Evolutionary conservation across 2,113 vertebrate species (phyloP).

Genomic region (Mastomys coucha): DNA sequence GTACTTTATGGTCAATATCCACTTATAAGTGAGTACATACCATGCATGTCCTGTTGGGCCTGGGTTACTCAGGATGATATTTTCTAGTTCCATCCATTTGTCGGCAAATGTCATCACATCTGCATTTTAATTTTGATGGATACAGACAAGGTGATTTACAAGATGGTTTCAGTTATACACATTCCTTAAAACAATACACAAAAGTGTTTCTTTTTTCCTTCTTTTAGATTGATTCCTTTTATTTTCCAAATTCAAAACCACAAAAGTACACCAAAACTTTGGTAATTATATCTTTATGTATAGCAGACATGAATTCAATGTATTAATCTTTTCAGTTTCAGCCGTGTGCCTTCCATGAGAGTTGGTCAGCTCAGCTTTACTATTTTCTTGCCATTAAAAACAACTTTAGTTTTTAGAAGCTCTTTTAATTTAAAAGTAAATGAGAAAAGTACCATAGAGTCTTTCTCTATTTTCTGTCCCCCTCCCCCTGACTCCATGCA

Average conservation of each 20-base stretch:
- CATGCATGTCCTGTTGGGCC: too few species aligned
- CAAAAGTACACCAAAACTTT: not conserved
- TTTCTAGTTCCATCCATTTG: too few species aligned
- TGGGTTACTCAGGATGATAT: too few species aligned
- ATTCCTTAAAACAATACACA: not conserved
- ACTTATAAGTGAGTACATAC: too few species aligned
- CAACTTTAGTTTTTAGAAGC: not conserved
- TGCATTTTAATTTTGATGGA: not conserved
- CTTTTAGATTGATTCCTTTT: not conserved
- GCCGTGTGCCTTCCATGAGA: not conserved
- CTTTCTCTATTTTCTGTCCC: not conserved
- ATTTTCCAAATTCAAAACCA: not conserved
- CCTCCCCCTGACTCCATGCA: not conserved
- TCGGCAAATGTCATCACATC: too few species aligned
- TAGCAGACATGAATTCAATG: not conserved
- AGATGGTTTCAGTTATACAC: not conserved
- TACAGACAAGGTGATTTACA: not conserved
- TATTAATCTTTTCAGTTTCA: not conserved
- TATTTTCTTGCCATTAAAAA: not conserved
- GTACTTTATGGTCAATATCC: too few species aligned
- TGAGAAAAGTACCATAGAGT: not conserved
- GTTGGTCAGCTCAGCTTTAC: not conserved
- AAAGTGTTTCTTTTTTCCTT: not conserved
- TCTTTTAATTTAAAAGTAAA: not conserved
- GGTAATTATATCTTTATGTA: not conserved